Percentiles rank a stretch among this genome's conserved stretches.
Evolutionary conservation across 2,888 invertebrate species (phyloP).

Genomic region (Volucella inanis): DNA sequence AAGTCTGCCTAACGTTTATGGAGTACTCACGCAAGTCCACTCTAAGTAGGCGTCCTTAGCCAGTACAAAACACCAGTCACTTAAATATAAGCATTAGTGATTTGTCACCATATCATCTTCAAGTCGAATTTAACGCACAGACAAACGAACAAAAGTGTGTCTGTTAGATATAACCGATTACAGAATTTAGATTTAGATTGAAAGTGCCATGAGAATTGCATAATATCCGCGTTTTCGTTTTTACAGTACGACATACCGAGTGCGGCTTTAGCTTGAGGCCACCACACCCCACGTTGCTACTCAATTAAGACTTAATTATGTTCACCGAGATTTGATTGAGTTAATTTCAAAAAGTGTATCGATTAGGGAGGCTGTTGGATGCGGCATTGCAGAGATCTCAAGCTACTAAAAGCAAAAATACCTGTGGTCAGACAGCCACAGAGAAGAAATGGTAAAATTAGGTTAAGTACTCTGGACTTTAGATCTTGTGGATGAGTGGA

Average conservation of each 20-base stretch:
- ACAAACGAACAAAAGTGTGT: neutral
- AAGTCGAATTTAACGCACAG: no score
- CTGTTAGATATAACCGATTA: conserved; percentile 8
- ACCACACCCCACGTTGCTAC: conserved; percentile 67
- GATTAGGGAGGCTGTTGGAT: conserved; percentile 69
- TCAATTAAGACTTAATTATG: conserved; percentile 74
- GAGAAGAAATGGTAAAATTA: conserved; percentile 40
- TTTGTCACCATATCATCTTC: no score
- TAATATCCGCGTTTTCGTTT: conserved; percentile 69
- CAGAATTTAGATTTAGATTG: conserved; percentile 17
- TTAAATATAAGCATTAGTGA: no score
- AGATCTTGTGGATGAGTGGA: conserved; percentile 49
- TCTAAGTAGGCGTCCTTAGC: neutral
- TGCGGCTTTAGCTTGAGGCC: conserved; percentile 43
- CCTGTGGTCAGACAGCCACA: conserved; percentile 52
- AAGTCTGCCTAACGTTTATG: neutral
- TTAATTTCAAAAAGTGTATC: conserved; percentile 69
- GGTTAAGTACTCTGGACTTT: conserved; percentile 56
- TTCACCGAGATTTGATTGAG: conserved; percentile 69
- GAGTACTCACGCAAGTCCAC: conserved; percentile 13
- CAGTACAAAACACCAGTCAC: no score
- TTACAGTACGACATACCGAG: conserved; percentile 37
- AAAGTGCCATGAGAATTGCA: conserved; percentile 58
- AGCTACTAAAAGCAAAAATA: conserved; percentile 51
- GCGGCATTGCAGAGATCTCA: conserved; percentile 35